Percentiles rank a stretch among this genome's conserved stretches.
Evolutionary conservation across 1,140 invertebrate species (phyloP).

Genomic region (Lepidostoma basale): DNA sequence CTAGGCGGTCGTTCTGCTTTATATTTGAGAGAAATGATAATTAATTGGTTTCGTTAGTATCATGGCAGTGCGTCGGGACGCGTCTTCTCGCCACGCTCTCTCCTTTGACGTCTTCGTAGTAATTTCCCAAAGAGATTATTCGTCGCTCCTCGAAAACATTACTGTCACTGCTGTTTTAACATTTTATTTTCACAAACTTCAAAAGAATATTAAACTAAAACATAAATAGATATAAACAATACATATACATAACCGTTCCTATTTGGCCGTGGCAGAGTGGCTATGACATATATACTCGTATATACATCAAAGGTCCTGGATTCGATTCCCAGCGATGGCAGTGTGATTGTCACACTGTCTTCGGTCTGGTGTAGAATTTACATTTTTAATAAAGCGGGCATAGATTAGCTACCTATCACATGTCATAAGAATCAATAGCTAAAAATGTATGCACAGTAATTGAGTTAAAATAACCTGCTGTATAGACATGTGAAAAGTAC

Average conservation of each 20-base stretch:
- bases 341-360: no score
- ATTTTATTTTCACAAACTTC: neutral
- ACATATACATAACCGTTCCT: no score
- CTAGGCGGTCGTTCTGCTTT: no score
- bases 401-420: no score
- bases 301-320: neutral
- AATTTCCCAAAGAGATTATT: constrained; percentile 20
- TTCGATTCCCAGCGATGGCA: no score
- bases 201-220: neutral
- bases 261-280: no score
- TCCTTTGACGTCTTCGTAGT: constrained; percentile 20
- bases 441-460: no score
- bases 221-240: neutral
- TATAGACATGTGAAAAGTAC: no score
- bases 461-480: no score
- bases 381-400: no score
- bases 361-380: neutral
- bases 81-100: neutral
- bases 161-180: neutral
- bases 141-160: neutral
- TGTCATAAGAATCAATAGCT: no score
- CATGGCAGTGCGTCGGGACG: neutral
- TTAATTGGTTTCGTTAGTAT: constrained; percentile 24
- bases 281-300: neutral
- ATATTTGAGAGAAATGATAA: constrained; percentile 1